phyloP scores from a whole-genome alignment of 92 coral and sea anemone genomes.

The Zoanthus gigantus region DNA sequence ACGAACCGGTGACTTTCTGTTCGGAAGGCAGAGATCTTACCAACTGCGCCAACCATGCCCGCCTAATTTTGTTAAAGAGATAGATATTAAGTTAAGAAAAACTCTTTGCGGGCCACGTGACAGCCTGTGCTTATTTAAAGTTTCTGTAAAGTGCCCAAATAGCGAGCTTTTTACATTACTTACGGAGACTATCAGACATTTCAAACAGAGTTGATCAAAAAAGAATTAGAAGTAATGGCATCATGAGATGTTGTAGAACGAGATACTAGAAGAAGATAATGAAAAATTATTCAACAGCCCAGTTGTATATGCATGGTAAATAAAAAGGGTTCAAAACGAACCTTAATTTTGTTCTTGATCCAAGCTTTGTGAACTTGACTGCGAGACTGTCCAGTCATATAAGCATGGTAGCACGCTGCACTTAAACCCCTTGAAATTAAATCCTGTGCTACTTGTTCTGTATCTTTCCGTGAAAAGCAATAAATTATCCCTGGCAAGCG shows the following conservation, averaged over 20 bases:
- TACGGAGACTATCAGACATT: too few relatives aligned
- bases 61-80: too few relatives aligned
- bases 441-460: slow-evolving; percentile 79
- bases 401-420: slow-evolving; percentile 96
- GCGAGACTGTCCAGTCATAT: slow-evolving; percentile 76
- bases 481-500: slow-evolving; percentile 78
- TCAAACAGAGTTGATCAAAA: too few relatives aligned
- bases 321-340: background rate
- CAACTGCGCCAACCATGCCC: too few relatives aligned
- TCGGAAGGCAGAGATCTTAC: too few relatives aligned
- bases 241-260: too few relatives aligned
- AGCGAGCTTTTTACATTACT: background rate
- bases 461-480: slow-evolving; percentile 91
- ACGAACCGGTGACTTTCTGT: too few relatives aligned
- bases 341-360: slow-evolving; percentile 86
- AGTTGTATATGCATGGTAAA: too few relatives aligned
- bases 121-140: background rate
- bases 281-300: too few relatives aligned
- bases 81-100: too few relatives aligned
- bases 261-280: too few relatives aligned
- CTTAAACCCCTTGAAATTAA: slow-evolving; percentile 70
- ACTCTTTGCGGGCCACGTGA: background rate
- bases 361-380: slow-evolving; percentile 89
- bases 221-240: too few relatives aligned
- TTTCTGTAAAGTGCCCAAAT: background rate